Percentiles rank a stretch among this genome's conserved stretches.
Evolutionary conservation across 2,888 invertebrate genomes (phyloP).

Genomic region (Harpagoxenus sublaevis): DNA sequence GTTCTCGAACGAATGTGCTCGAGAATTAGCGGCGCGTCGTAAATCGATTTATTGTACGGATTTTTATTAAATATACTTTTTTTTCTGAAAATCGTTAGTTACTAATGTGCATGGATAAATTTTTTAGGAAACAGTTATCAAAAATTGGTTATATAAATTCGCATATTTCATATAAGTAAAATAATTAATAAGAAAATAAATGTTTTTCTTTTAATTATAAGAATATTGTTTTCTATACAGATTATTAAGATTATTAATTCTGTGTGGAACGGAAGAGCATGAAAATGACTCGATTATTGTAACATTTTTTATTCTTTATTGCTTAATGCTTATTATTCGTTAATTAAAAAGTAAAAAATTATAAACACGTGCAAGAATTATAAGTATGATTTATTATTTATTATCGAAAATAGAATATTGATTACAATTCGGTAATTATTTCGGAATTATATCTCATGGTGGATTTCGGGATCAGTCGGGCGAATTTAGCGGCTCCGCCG

Average conservation of each 20-base stretch:
- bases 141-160: neutral
- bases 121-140: neutral
- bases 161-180: neutral
- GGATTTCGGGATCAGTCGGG: neutral
- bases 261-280: neutral
- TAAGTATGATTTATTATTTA: neutral
- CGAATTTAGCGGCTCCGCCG: constrained; percentile 16
- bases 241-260: neutral
- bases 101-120: neutral
- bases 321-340: neutral
- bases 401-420: neutral
- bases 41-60: constrained; percentile 24
- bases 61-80: neutral
- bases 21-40: constrained; percentile 30
- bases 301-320: neutral
- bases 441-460: constrained; percentile 8
- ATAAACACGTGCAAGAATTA: neutral
- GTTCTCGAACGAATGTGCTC: constrained; percentile 25
- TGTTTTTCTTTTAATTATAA: neutral
- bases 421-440: constrained; percentile 24
- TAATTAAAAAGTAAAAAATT: neutral
- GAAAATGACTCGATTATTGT: neutral
- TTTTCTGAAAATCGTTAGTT: neutral
- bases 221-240: neutral
- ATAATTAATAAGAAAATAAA: neutral